Evolutionary conservation across 2,888 invertebrate species (phyloP).

Genomic region (Dinocampus coccinellae): DNA sequence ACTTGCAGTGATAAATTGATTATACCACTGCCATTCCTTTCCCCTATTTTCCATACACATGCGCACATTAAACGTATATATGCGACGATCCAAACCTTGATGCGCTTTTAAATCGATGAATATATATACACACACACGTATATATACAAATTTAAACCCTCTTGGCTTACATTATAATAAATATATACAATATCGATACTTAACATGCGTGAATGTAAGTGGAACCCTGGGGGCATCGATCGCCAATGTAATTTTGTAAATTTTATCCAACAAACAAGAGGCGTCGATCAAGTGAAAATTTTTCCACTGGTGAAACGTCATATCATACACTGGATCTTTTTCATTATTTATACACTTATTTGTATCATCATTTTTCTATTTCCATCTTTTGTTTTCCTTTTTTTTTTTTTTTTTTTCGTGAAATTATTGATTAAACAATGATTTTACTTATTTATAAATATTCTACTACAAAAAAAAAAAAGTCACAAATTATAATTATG

Average conservation of each 20-base stretch:
- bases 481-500: neutral
- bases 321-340: neutral
- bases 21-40: conserved; percentile 48
- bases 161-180: conserved; percentile 57
- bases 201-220: conserved; percentile 48
- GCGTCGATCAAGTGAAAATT: conserved; percentile 24
- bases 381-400: too few relatives aligned
- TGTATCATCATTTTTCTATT: neutral
- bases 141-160: conserved; percentile 36
- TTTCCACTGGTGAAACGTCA: conserved; percentile 28
- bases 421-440: too few relatives aligned
- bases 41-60: conserved; percentile 12
- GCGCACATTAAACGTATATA: neutral
- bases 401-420: too few relatives aligned
- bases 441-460: too few relatives aligned
- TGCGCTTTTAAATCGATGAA: conserved; percentile 40
- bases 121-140: neutral
- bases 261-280: conserved; percentile 41
- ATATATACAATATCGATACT: conserved; percentile 66
- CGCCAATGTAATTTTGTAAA: conserved; percentile 54
- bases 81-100: neutral
- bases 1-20: conserved; percentile 68
- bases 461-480: too few relatives aligned
- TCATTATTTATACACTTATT: neutral
- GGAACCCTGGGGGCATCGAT: conserved; percentile 36